Percentiles rank a stretch among this genome's conserved stretches.
Conservation (phyloP, 2,113 vertebrate species). For the Butorides virescens region DNA sequence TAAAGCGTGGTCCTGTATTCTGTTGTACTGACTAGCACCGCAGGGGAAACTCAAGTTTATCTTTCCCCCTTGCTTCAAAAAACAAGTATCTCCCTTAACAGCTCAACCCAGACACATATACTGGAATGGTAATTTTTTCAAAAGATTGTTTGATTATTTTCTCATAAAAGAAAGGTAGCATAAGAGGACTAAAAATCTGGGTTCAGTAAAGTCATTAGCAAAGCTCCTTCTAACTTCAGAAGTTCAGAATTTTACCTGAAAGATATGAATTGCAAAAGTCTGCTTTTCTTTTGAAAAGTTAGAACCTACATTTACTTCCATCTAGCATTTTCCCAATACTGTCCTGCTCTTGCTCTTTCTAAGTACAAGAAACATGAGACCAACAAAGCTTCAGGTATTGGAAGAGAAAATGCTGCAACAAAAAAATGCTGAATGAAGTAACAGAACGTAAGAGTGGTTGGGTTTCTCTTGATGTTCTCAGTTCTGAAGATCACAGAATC, state of each 20-base stretch:
- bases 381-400: neutral
- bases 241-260: neutral
- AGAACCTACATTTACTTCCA: neutral
- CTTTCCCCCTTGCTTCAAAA: neutral
- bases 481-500: neutral
- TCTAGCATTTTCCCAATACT: neutral
- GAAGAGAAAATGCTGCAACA: neutral
- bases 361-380: neutral
- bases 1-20: neutral
- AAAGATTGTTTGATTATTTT: neutral
- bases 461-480: neutral
- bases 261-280: neutral
- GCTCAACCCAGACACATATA: neutral
- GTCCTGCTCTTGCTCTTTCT: neutral
- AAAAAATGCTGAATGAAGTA: neutral
- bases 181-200: neutral
- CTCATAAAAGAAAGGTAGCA: neutral
- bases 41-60: neutral
- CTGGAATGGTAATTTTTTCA: neutral
- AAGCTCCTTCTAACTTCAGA: neutral
- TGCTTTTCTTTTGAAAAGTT: neutral
- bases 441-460: accelerated
- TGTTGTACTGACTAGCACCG: neutral
- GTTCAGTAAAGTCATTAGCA: neutral
- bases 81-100: neutral